Evolutionary conservation across 2,113 vertebrate genomes (phyloP), one percentile per base, ranked within the genome.

Genomic region (Glareola pratincola): DNA sequence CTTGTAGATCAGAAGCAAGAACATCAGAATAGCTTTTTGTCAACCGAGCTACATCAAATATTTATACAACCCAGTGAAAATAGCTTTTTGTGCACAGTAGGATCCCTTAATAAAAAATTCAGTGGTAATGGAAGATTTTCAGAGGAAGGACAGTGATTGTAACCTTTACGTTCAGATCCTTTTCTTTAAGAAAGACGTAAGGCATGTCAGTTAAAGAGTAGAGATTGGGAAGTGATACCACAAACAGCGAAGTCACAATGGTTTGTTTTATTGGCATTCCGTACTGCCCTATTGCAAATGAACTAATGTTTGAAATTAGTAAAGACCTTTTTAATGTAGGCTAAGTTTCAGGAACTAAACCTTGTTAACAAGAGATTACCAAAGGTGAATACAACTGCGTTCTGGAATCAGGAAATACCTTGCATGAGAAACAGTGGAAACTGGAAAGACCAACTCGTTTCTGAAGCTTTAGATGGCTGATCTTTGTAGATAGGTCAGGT

Each of bases 61-160:
- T 98, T 98, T 98, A 98, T 98, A 96, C 63, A 84, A 39, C 43
- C 56, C 68, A 48, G 91, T 85, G 97, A 96, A 97, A 97, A 97
- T 60, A 96, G 97, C 97, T 97, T 97, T 97, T 95, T 96, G 93
- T 97, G 94, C 97, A 97, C 98, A 97, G 97, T 98, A 92, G 98
- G 98, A 81, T 96, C 47, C 94, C 97, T 97, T 98, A 96, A 98
- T 98, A 96, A 98, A 98, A 98, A 97, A 98, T 97, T 94, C 98
- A 97, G 97, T 82, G 96, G 96, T 95, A 97, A 98, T 96, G 94
- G 97, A 98, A 77, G 91, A 68, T 96, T 97, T 98, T 96, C 95
- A 90, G 59, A 95, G 90, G 77, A 95, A 94, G 85, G 92, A 96
- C 88, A 92, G 75, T 32, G 53, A 96, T 90, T 95, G 53, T 97